phyloP scores from a whole-genome alignment of 1,140 invertebrate species.

The Forficula auricularia region DNA sequence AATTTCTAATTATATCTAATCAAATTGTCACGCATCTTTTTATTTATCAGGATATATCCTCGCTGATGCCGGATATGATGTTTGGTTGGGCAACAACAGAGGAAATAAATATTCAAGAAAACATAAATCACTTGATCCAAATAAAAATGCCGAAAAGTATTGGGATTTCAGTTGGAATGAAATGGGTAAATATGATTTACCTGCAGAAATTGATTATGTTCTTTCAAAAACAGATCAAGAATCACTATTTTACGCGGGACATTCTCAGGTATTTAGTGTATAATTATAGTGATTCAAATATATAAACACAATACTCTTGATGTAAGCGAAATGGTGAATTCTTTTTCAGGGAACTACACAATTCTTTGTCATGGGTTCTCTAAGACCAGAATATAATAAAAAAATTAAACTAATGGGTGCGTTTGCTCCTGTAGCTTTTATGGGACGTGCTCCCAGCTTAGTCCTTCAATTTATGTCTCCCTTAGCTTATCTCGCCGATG shows the following conservation, averaged over 20 bases:
- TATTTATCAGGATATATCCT: slow-evolving; percentile 20
- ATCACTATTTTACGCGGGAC: not conserved
- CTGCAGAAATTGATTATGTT: not conserved
- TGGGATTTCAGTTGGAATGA: slow-evolving; percentile 28
- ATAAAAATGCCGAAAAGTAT: slow-evolving; percentile 24
- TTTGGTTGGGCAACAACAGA: slow-evolving; percentile 52
- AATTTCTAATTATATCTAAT: too few relatives aligned
- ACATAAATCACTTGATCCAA: slow-evolving; percentile 32
- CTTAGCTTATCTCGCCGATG: too few relatives aligned
- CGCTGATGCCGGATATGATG: slow-evolving; percentile 45
- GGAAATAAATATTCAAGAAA: slow-evolving; percentile 45
- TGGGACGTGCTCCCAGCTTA: slow-evolving; percentile 20
- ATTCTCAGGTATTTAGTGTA: not conserved
- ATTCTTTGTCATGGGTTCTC: slow-evolving; percentile 38
- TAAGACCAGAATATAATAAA: slow-evolving; percentile 39
- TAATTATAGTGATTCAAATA: not conserved
- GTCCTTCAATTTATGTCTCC: not conserved
- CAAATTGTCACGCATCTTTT: too few relatives aligned
- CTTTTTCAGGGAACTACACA: slow-evolving; percentile 40
- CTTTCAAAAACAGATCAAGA: not conserved
- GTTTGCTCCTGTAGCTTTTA: slow-evolving; percentile 39
- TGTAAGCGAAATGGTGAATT: too few relatives aligned
- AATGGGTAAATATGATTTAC: not conserved
- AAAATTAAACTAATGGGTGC: slow-evolving; percentile 37
- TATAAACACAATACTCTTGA: not conserved